These are phyloP conservation scores for Paramormyrops kingsleyae DNA, from an alignment of 2,113 vertebrate genomes.

Conservation along the genomic window DNA sequence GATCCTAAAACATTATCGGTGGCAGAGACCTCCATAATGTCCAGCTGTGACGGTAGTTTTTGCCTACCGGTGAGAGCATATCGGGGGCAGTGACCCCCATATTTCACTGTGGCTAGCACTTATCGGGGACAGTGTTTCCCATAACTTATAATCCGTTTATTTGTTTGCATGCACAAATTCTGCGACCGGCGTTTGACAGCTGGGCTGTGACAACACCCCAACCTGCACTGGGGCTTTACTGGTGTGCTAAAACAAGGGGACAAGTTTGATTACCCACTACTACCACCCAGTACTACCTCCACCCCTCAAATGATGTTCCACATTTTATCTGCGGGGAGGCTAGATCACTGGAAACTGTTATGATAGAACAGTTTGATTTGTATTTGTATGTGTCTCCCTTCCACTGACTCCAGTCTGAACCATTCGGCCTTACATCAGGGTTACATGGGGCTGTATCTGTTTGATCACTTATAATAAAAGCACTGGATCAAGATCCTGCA, in stretches of 20 bases:
- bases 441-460: background rate
- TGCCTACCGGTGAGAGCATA: slow-evolving; percentile 89
- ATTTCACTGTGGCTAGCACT: slow-evolving; percentile 89
- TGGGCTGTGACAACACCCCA: background rate
- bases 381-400: background rate
- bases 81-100: slow-evolving; percentile 96
- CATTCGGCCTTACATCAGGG: background rate
- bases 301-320: background rate
- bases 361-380: background rate
- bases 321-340: background rate
- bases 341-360: background rate
- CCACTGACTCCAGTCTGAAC: background rate
- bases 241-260: background rate
- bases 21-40: slow-evolving; percentile 98
- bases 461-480: background rate
- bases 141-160: slow-evolving; percentile 63
- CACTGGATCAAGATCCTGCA: background rate
- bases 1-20: slow-evolving; percentile 78
- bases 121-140: slow-evolving; percentile 98
- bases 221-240: background rate
- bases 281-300: background rate
- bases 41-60: slow-evolving; percentile 89
- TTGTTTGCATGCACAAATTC: slow-evolving; percentile 31
- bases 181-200: slow-evolving; percentile 1
- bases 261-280: background rate